Base-by-base conservation (phyloP, 2,113 vertebrate species). In the Panthera uncia region DNA sequence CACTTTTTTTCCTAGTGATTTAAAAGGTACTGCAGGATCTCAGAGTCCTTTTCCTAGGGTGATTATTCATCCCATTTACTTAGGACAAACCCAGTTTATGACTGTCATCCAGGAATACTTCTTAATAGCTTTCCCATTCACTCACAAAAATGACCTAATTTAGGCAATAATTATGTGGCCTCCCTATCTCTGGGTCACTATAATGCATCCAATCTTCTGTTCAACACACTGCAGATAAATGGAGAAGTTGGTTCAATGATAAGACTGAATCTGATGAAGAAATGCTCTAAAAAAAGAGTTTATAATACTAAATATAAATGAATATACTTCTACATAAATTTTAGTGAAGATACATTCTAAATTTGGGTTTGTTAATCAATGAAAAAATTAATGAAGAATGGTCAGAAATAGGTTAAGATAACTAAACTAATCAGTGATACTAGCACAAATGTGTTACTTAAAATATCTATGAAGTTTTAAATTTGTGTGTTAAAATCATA, bases 101-200 rank as follows among this genome's bases (percentile, higher is more conserved):
- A 38, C 41, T 81, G 21, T n/a, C 88, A 4, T 85, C 76, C 65
- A 88, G 33, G 38, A 90, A 85, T 33, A 82, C 78, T 81, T 48
- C 29, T 50, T 79, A 65, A 68, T 90, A 90, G 85, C 61, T 94
- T 97, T 92, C n/a, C 11, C 41, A 52, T 69, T 93, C 36, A 74
- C 57, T 48, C 33, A 96, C 71, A 94, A 88, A 94, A 80, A 36
- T 85, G 66, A 87, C 50, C 57, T 50, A 89, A 84, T 90, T 45
- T 71, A 90, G 29, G 55, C n/a, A 88, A 85, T 38, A 76, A 88
- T n/a, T 84, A 79, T 73, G 80, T 48, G 25, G 33, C 79, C 3
- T 74, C 61, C 13, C 36, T 74, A 31, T 29, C 18, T 63, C 86
- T 83, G 38, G 0, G 15, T 84, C 68, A 93, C 14, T 29, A 16